Evolutionary conservation across 2,113 vertebrate species (phyloP).

Genomic region (Rhinoderma darwinii): DNA sequence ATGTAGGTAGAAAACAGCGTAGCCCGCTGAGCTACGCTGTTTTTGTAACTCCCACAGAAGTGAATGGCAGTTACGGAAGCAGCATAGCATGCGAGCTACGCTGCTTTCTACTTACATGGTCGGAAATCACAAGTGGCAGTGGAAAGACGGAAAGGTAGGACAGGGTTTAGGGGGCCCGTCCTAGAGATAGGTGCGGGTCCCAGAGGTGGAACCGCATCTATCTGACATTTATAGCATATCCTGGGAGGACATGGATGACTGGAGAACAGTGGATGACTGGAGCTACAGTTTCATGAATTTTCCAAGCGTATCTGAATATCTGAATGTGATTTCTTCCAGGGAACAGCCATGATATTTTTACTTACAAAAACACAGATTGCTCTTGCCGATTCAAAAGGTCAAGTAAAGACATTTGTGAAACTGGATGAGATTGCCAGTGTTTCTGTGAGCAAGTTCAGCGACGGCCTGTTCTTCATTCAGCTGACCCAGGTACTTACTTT

Average conservation of each 20-base stretch:
- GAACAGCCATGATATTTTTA: slow-evolving; percentile 70
- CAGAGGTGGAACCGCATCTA: too few species aligned
- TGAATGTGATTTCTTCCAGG: slow-evolving; percentile 61
- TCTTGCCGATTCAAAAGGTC: slow-evolving; percentile 72
- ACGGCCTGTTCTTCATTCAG: slow-evolving; percentile 75
- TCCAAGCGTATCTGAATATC: neutral
- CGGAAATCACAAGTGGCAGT: too few species aligned
- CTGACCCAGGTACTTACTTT: slow-evolving; percentile 71
- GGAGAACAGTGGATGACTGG: neutral
- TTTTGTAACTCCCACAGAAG: too few species aligned
- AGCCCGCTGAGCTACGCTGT: too few species aligned
- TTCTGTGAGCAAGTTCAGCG: slow-evolving; percentile 71
- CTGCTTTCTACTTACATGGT: too few species aligned
- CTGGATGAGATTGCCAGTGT: slow-evolving; percentile 67
- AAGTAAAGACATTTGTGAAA: slow-evolving; percentile 70
- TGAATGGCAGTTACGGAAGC: too few species aligned
- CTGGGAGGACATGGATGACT: neutral
- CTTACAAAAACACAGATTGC: slow-evolving; percentile 73
- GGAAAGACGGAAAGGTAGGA: too few species aligned
- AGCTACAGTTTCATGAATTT: neutral
- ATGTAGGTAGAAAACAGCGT: too few species aligned
- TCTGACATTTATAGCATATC: too few species aligned
- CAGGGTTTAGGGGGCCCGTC: too few species aligned
- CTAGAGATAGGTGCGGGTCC: too few species aligned
- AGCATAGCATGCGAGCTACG: too few species aligned